A percentile compares a stretch with the other conserved stretches of the same genome.
Evolutionary conservation across 37 sponge, comb jelly and placozoan species (phyloP).

Genomic region (Diacarnus erythraeanus): DNA sequence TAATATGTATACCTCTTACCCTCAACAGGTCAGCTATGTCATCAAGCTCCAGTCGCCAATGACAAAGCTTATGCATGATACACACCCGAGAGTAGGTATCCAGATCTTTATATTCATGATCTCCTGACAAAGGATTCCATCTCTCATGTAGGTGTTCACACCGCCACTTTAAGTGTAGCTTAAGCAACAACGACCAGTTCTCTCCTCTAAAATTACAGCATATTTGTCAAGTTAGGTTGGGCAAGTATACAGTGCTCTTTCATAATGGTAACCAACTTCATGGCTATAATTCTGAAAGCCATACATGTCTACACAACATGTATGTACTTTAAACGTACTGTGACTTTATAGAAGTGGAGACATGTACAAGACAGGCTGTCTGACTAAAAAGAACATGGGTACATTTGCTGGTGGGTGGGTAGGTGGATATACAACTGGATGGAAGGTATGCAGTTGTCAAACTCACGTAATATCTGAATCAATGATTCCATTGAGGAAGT

Average conservation of each 20-base stretch:
- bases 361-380: too few relatives aligned
- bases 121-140: conserved; percentile 62
- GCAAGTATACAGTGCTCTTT: too few relatives aligned
- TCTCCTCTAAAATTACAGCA: conserved; percentile 40
- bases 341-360: too few relatives aligned
- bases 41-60: conserved; percentile 87
- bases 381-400: too few relatives aligned
- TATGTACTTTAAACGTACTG: too few relatives aligned
- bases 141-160: conserved; percentile 66
- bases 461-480: conserved; percentile 61
- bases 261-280: too few relatives aligned
- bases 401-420: too few relatives aligned
- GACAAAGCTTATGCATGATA: conserved; percentile 70
- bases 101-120: conserved; percentile 55
- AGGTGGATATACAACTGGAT: too few relatives aligned
- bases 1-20: too few relatives aligned
- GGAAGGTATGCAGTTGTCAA: neutral
- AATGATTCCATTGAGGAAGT: conserved; percentile 68
- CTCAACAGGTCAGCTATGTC: conserved; percentile 74
- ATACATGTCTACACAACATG: too few relatives aligned
- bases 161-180: conserved; percentile 82
- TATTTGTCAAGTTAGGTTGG: too few relatives aligned
- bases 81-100: conserved; percentile 54
- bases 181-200: conserved; percentile 73
- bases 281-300: too few relatives aligned